Base-by-base conservation (phyloP, 2,113 vertebrate species). In the Mormoops blainvillei region DNA sequence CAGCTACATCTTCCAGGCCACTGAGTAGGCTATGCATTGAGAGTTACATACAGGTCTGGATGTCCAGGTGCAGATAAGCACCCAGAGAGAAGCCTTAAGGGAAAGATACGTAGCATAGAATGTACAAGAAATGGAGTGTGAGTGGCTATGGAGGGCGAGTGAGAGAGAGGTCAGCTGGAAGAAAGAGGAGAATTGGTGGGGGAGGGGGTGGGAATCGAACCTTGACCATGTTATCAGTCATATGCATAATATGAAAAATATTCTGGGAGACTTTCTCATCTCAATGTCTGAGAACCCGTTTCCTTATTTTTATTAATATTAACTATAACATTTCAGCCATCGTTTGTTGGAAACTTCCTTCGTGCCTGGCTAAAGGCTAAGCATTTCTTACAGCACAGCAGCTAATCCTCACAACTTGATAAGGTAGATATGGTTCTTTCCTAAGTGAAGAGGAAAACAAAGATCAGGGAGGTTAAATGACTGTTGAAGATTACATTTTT, bases 391-490 rank as follows among this genome's bases (percentile, higher is more conserved):
- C 38, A 33, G 16, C 20, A 56, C 56, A 18, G 82, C 38, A 78
- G 63, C 50, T 76, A 95, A 92, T 82, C 31, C 33, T 43, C 65
- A 74, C n/a, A 71, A 91, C 12, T 80, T 45, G 5, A 16, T 61
- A 89, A 71, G n/a, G 20, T 43, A 41, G 26, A 48, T 68, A 74
- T 52, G 58, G 58, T 36, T 50, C 33, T 71, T 68, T 73, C 50
- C 4, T 43, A 76, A 65, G 18, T 41, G 16, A 38, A 54, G 38
- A 93, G 11, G 10, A 81, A 91, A 18, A 56, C 36, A 38, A 50
- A 63, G 11, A 93, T 68, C 19, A 54, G 24, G 71, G 81, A 65
- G 36, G 45, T 77, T 28, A 92, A 84, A 90, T 45, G 38, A 45
- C 56, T 22, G 24, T 67, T 4, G 15, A 82, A 45, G n/a, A 45